phyloP scores from a whole-genome alignment of 2,888 invertebrate genomes.

The Aporophyla lueneburgensis region DNA sequence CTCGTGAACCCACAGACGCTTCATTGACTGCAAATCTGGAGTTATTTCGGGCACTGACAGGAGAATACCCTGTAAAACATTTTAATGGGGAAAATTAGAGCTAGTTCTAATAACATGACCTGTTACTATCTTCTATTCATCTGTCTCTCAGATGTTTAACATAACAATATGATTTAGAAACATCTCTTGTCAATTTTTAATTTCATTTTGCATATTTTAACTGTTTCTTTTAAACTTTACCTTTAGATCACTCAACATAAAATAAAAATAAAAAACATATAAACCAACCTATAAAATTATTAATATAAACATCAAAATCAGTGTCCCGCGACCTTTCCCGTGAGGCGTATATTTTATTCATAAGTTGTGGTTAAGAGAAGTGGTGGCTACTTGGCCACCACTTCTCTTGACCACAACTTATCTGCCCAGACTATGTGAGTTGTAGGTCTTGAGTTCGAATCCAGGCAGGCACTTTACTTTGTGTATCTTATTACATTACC shows the following conservation, averaged over 20 bases:
- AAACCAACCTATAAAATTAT: background rate
- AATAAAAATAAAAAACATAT: background rate
- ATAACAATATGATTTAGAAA: background rate
- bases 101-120: background rate
- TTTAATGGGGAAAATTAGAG: background rate
- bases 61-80: conserved; percentile 93
- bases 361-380: background rate
- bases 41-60: conserved; percentile 98
- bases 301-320: background rate
- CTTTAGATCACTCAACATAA: background rate
- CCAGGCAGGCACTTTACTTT: too few relatives aligned
- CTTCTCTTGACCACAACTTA: too few relatives aligned
- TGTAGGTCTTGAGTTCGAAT: too few relatives aligned
- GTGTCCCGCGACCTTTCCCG: too few relatives aligned
- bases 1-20: conserved; percentile 98
- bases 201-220: background rate
- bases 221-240: background rate
- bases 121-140: background rate
- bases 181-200: background rate
- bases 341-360: background rate
- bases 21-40: conserved; percentile 95
- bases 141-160: background rate
- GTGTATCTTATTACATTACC: too few relatives aligned
- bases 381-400: too few relatives aligned
- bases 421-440: too few relatives aligned